These are phyloP conservation scores for Sardinella longiceps DNA, from an alignment of 2,797 vertebrate genomes.

Conservation along the genomic window DNA sequence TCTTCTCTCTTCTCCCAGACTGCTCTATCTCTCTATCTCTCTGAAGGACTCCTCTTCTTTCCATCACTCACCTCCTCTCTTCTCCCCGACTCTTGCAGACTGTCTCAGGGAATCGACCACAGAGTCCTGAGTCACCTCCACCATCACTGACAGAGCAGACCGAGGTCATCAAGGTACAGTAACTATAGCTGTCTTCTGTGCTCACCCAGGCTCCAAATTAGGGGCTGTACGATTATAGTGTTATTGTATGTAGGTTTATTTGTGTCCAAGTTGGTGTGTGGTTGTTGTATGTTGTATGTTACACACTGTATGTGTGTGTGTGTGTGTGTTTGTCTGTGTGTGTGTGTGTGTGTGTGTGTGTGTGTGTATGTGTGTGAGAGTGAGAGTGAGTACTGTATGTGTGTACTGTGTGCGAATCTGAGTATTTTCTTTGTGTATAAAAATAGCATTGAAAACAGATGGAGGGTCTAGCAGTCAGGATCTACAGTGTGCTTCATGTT, in stretches of 20 bases:
- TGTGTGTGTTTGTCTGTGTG: no score
- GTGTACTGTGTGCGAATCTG: not conserved
- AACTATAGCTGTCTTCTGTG: not conserved
- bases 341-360: no score
- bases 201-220: not conserved
- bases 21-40: no score
- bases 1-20: not conserved
- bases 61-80: not conserved
- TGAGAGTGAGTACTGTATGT: constrained; percentile 34
- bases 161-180: constrained; percentile 87
- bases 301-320: not conserved
- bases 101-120: constrained; percentile 54
- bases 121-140: constrained; percentile 67
- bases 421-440: not conserved
- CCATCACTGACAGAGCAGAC: constrained; percentile 77
- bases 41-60: not conserved
- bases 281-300: no score
- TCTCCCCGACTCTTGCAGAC: constrained; percentile 37
- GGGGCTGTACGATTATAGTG: not conserved
- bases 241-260: not conserved
- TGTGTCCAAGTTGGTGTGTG: no score
- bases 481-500: not conserved
- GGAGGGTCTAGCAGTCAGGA: not conserved
- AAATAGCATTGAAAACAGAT: not conserved
- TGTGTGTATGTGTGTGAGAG: not conserved